A percentile compares a stretch with the other conserved stretches of the same genome.
These are phyloP conservation scores for Monopis laevigella DNA, from an alignment of 2,888 invertebrate species.

Conservation along the genomic window DNA sequence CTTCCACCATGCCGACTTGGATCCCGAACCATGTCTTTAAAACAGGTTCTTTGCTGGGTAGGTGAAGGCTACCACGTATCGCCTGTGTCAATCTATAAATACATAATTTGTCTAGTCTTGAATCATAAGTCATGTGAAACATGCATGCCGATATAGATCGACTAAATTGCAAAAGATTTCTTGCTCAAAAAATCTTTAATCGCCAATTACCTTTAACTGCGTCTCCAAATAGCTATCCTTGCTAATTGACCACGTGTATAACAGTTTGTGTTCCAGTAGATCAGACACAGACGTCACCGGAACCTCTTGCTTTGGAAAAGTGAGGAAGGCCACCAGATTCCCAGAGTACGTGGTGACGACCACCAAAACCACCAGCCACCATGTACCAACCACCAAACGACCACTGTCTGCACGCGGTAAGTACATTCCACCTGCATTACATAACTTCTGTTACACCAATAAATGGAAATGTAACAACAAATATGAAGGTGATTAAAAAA, in stretches of 20 bases:
- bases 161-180: no score
- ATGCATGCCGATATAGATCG: no score
- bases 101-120: no score
- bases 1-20: no score
- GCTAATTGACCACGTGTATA: constrained; percentile 79
- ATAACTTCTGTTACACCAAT: no score
- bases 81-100: no score
- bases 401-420: constrained; percentile 88
- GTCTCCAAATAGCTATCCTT: constrained; percentile 80
- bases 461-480: no score
- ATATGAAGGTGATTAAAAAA: no score
- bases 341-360: constrained; percentile 93
- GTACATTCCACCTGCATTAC: constrained; percentile 86
- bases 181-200: not conserved
- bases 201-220: constrained; percentile 41
- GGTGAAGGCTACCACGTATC: no score
- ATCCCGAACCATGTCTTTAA: no score
- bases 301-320: constrained; percentile 85
- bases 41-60: no score
- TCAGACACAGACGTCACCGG: constrained; percentile 76
- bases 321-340: constrained; percentile 90
- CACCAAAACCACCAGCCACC: constrained; percentile 93
- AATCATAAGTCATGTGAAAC: no score
- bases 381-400: constrained; percentile 84
- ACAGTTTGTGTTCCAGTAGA: constrained; percentile 63